A percentile compares a stretch with the other conserved stretches of the same genome.
These are phyloP conservation scores for Arizona elegans DNA, from an alignment of 2,113 vertebrate genomes.

Conservation along the genomic window DNA sequence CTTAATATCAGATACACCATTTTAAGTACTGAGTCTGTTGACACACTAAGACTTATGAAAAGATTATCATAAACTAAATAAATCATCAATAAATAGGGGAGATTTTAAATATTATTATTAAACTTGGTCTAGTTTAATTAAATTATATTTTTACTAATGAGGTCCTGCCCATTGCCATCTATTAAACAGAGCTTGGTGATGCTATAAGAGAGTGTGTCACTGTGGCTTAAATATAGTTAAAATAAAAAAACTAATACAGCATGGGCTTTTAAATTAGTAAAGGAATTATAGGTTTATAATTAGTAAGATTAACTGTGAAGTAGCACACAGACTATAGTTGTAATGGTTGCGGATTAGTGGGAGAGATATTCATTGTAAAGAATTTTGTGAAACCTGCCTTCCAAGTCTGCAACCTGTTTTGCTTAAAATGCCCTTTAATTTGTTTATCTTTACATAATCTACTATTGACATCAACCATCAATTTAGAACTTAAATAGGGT, in stretches of 20 bases:
- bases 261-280: neutral
- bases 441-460: neutral
- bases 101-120: neutral
- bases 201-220: neutral
- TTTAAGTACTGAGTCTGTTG: neutral
- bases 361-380: neutral
- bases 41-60: neutral
- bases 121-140: neutral
- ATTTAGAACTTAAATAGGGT: neutral
- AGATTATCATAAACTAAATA: neutral
- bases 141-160: neutral
- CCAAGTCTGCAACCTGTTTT: neutral
- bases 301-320: neutral
- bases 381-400: neutral
- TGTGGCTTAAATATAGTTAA: neutral
- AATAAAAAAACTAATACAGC: neutral
- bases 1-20: neutral
- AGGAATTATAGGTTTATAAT: neutral
- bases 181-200: neutral
- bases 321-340: neutral
- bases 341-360: neutral
- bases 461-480: neutral
- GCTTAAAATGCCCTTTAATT: neutral
- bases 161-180: neutral
- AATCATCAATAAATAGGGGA: neutral